phyloP scores from a whole-genome alignment of 1,140 invertebrate species.

The Papilio machaon region DNA sequence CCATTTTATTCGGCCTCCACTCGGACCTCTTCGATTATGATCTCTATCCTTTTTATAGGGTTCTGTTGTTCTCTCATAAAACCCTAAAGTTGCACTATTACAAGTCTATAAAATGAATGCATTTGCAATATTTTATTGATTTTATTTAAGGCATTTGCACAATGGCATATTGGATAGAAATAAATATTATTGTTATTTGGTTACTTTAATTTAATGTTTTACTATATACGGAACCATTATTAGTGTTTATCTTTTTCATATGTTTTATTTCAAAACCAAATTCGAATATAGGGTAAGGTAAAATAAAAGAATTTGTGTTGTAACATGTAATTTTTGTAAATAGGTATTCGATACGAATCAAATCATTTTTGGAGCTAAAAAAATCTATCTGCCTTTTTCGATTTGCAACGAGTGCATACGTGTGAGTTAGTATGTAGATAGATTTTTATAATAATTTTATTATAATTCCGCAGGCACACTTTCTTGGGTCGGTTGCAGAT shows the following conservation, averaged over 20 bases:
- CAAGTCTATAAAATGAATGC: background rate
- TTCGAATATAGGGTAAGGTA: constrained; percentile 70
- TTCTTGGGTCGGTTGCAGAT: constrained; percentile 14
- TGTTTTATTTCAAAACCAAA: constrained; percentile 72
- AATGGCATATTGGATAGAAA: background rate
- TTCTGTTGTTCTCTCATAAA: constrained; percentile 43
- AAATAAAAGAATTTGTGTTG: constrained; percentile 74
- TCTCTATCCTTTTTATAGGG: constrained; percentile 77
- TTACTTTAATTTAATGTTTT: no score
- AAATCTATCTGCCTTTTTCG: constrained; percentile 36
- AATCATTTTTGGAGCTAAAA: constrained; percentile 74
- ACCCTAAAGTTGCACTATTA: constrained; percentile 1
- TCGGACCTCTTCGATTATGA: constrained; percentile 74
- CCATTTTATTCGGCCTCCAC: constrained; percentile 75
- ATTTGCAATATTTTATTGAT: background rate
- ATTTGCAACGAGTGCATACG: constrained; percentile 39
- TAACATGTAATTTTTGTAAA: constrained; percentile 78
- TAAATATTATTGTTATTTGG: background rate
- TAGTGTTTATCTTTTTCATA: constrained; percentile 45
- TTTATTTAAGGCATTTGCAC: background rate
- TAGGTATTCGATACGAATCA: constrained; percentile 77
- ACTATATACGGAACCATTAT: constrained; percentile 48
- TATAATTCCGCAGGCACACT: constrained; percentile 24
- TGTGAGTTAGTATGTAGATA: constrained; percentile 9
- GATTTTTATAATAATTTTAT: background rate